Percentiles rank a stretch among this genome's conserved stretches.
Evolutionary conservation across 2,113 vertebrate genomes (phyloP).

Genomic region (Eretmochelys imbricata): DNA sequence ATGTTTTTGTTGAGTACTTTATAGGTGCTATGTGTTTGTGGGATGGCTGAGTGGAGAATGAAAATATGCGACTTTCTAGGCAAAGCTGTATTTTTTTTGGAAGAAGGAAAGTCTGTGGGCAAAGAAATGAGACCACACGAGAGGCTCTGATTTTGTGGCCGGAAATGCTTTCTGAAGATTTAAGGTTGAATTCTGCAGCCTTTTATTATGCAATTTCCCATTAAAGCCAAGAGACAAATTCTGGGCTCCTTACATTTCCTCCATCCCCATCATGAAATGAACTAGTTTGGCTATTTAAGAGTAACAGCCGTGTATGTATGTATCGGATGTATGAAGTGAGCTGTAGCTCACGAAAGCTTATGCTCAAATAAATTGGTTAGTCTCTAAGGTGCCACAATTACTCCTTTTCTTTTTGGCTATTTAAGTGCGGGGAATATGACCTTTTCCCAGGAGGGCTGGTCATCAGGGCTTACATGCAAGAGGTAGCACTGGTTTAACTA

Average conservation of each 20-base stretch:
- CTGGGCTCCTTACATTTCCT: background rate
- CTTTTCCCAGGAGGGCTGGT: constrained; percentile 4
- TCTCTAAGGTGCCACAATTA: too few species aligned
- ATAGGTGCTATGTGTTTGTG: accelerated
- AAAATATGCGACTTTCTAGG: background rate
- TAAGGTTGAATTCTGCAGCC: background rate
- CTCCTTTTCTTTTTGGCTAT: background rate
- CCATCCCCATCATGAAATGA: background rate
- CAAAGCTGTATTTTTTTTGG: background rate
- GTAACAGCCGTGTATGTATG: too few species aligned
- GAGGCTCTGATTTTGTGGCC: background rate
- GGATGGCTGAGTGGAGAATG: background rate
- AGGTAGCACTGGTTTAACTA: background rate
- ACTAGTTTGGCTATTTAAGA: constrained; percentile 9
- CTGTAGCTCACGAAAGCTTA: too few species aligned
- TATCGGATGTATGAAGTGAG: too few species aligned
- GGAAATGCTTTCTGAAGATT: background rate
- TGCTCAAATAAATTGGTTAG: too few species aligned
- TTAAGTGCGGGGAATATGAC: background rate
- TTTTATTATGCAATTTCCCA: background rate
- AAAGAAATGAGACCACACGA: background rate
- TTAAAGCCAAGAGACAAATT: background rate
- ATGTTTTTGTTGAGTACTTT: background rate
- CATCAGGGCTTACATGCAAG: constrained; percentile 12
- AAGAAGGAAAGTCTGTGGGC: background rate